phyloP scores from a whole-genome alignment of 1,140 invertebrate species.

The Sarcophaga peregrina region DNA sequence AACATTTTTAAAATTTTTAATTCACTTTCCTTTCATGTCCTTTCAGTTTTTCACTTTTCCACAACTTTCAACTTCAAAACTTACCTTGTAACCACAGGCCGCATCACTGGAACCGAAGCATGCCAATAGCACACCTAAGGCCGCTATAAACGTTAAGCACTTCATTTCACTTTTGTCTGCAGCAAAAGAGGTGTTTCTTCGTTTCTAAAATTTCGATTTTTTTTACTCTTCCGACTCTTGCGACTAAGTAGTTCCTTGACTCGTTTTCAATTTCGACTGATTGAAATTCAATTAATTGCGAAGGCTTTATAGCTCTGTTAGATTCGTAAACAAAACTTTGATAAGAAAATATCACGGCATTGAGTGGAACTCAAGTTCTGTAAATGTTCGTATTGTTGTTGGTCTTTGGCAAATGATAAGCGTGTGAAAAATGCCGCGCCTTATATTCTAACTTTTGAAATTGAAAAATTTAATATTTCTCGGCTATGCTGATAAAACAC shows the following conservation, averaged over 20 bases:
- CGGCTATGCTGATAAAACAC: no score
- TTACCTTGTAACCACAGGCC: slow-evolving; percentile 34
- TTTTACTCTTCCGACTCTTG: neutral
- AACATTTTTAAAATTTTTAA: no score
- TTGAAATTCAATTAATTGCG: neutral
- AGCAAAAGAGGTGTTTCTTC: neutral
- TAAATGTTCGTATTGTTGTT: neutral
- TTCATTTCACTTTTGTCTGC: slow-evolving; percentile 19
- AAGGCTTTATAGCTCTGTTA: neutral
- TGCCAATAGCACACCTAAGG: neutral
- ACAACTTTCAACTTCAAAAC: neutral
- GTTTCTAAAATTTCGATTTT: no score
- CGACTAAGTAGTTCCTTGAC: neutral
- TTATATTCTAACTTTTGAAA: neutral
- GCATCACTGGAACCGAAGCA: neutral
- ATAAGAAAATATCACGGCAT: neutral
- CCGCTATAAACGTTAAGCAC: neutral
- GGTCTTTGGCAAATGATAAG: neutral
- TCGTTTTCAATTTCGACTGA: neutral
- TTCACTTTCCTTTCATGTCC: no score
- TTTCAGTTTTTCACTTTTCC: no score
- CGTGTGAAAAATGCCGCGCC: neutral
- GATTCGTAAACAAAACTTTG: neutral
- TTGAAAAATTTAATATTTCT: no score
- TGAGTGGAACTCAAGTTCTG: neutral